Evolutionary conservation across 2,888 invertebrate genomes (phyloP).

Genomic region (Cosmorhoe ocellata): DNA sequence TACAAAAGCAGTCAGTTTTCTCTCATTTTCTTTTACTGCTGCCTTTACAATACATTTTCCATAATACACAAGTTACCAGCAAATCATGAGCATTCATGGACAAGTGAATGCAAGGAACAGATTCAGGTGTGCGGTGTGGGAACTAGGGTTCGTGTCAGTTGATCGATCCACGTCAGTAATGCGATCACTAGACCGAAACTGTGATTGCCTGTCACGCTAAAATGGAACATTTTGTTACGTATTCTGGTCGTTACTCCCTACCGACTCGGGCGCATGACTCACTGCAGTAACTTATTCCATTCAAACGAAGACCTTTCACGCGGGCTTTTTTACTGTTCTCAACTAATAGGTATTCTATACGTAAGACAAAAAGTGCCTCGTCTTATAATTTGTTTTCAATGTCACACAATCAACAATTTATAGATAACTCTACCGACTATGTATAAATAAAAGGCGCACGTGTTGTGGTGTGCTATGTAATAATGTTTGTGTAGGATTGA

Average conservation of each 20-base stretch:
- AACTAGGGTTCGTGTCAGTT: slow-evolving; percentile 30
- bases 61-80: background rate
- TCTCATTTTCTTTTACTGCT: slow-evolving; percentile 14
- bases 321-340: too few relatives aligned
- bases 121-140: slow-evolving; percentile 31
- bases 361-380: background rate
- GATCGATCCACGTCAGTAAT: slow-evolving; percentile 34
- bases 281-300: slow-evolving; percentile 10
- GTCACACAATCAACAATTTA: too few relatives aligned
- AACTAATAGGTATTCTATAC: too few relatives aligned
- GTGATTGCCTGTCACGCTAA: slow-evolving; percentile 40
- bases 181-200: slow-evolving; percentile 45
- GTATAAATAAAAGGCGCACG: too few relatives aligned
- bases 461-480: too few relatives aligned
- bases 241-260: slow-evolving; percentile 41
- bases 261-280: slow-evolving; percentile 14
- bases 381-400: background rate
- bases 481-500: too few relatives aligned
- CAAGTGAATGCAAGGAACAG: slow-evolving; percentile 8
- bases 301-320: slow-evolving; percentile 13
- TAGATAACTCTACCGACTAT: too few relatives aligned
- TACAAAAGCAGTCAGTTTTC: slow-evolving; percentile 27
- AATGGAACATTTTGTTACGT: slow-evolving; percentile 47
- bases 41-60: background rate
- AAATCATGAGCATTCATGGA: slow-evolving; percentile 1